Percentiles rank a stretch among this genome's conserved stretches.
phyloP scores from a whole-genome alignment of 1,140 invertebrate species.

The Homalodisca vitripennis region DNA sequence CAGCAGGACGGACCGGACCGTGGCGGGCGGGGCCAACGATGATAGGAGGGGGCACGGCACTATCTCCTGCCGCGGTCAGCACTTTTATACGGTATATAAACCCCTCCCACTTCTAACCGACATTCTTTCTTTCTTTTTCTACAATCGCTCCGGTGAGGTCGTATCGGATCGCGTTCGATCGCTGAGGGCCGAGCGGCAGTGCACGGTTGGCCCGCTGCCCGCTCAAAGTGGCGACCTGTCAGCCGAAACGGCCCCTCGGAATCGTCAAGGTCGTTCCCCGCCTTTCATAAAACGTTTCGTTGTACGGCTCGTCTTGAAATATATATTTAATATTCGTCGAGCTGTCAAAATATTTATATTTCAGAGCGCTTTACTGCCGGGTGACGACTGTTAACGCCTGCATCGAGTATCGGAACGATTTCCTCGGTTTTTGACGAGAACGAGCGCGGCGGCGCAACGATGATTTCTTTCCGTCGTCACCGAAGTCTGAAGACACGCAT shows the following conservation, averaged over 20 bases:
- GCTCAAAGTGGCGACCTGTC: not conserved
- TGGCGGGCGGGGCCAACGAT: not conserved
- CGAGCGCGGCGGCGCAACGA: no score
- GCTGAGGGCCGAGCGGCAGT: not conserved
- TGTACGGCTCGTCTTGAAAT: conserved; percentile 6
- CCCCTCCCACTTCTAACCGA: conserved; percentile 33
- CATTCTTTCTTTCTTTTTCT: conserved; percentile 14
- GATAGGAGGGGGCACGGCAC: not conserved
- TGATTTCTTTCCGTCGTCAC: not conserved
- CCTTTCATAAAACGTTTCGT: conserved; percentile 17
- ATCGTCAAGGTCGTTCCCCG: conserved; percentile 5
- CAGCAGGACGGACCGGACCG: not conserved
- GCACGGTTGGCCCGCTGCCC: not conserved
- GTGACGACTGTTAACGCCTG: not conserved
- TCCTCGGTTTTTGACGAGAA: not conserved
- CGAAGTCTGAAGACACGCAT: not conserved
- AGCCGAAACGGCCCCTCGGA: not conserved
- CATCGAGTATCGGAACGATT: no score
- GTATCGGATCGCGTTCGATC: conserved; percentile 9
- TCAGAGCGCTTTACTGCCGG: no score
- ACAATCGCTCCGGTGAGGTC: not conserved
- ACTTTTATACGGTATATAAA: conserved; percentile 37
- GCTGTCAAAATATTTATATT: conserved; percentile 15
- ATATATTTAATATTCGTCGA: conserved; percentile 14
- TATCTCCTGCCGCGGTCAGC: conserved; percentile 23